phyloP scores from a whole-genome alignment of 2,888 invertebrate genomes.

The Rhagonycha fulva region DNA sequence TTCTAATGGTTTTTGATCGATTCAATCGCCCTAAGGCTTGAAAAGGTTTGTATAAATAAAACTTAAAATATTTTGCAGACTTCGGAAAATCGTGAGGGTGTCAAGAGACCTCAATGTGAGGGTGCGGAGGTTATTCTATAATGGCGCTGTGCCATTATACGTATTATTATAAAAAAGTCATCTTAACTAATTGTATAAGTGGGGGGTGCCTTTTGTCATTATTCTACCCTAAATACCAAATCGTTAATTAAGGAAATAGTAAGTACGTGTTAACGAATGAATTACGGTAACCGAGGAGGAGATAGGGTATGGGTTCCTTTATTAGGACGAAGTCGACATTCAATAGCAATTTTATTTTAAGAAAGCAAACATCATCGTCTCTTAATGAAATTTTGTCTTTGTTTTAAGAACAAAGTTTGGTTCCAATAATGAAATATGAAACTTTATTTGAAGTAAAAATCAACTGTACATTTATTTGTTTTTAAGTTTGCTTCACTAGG shows the following conservation, averaged over 20 bases:
- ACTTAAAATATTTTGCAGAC: too few species aligned
- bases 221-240: background rate
- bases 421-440: background rate
- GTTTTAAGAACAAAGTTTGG: background rate
- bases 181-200: background rate
- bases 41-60: too few species aligned
- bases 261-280: background rate
- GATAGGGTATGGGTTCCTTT: background rate
- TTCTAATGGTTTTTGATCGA: too few species aligned
- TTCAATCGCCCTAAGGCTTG: too few species aligned
- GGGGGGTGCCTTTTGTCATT: background rate
- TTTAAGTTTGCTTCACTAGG: conserved; percentile 7
- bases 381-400: background rate
- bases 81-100: too few species aligned
- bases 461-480: conserved; percentile 4
- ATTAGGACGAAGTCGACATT: background rate
- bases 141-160: background rate
- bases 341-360: background rate
- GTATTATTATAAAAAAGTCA: background rate
- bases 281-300: background rate
- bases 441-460: conserved; percentile 4
- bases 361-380: background rate
- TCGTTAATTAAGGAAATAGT: background rate
- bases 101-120: too few species aligned
- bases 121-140: too few species aligned